phyloP scores from a whole-genome alignment of 2,888 invertebrate species.

The Heliconius hortense region DNA sequence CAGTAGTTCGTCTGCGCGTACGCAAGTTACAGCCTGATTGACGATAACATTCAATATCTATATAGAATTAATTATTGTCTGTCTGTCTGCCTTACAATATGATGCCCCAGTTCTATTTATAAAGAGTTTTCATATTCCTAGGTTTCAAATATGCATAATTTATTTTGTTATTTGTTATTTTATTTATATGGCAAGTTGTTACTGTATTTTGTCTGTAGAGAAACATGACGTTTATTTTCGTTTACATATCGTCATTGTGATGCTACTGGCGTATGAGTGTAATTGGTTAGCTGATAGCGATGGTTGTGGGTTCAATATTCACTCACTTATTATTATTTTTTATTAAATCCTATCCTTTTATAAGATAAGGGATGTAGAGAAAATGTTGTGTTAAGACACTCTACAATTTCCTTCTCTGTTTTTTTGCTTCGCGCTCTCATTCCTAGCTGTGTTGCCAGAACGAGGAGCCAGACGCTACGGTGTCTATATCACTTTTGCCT shows the following conservation, averaged over 20 bases:
- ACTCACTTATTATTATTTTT: too few relatives aligned
- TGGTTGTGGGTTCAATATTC: too few relatives aligned
- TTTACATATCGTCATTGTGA: too few relatives aligned
- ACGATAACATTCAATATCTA: constrained; percentile 9
- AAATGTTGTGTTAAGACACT: too few relatives aligned
- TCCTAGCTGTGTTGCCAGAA: too few relatives aligned
- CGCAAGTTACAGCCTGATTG: constrained; percentile 1
- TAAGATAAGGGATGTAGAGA: neutral
- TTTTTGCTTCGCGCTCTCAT: too few relatives aligned
- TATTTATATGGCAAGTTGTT: constrained; percentile 7
- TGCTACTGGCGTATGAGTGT: too few relatives aligned
- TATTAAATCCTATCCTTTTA: too few relatives aligned
- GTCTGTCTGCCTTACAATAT: constrained; percentile 14
- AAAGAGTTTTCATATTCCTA: constrained; percentile 3
- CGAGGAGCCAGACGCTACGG: too few relatives aligned
- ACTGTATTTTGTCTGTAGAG: neutral
- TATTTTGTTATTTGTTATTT: neutral
- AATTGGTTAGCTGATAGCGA: neutral
- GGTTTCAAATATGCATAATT: neutral
- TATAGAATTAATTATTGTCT: neutral
- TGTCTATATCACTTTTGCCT: too few relatives aligned
- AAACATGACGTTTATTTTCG: too few relatives aligned
- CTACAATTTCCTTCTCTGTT: too few relatives aligned
- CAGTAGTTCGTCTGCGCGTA: constrained; percentile 1
- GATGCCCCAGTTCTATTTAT: neutral